These are phyloP conservation scores for Pterois miles DNA, from an alignment of 2,797 vertebrate genomes.

Conservation along the genomic window DNA sequence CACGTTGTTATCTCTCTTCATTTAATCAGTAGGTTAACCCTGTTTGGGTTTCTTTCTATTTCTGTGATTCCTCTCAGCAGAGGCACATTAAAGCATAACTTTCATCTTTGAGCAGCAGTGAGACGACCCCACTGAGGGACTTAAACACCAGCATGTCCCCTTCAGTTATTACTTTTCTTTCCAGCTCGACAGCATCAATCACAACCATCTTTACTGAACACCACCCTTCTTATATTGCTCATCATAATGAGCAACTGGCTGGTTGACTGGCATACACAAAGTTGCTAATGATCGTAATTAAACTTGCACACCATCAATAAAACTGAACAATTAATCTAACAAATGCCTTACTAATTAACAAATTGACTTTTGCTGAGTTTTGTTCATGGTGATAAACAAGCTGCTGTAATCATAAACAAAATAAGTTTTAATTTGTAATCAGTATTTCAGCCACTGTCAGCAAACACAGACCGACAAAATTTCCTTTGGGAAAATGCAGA, in stretches of 20 bases:
- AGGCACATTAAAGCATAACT: conserved; percentile 19
- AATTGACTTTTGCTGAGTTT: not conserved
- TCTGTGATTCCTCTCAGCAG: conserved; percentile 10
- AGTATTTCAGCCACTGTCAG: not conserved
- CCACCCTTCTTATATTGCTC: not conserved
- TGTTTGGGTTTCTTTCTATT: not conserved
- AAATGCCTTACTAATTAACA: not conserved
- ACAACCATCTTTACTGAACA: not conserved
- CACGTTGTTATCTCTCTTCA: not conserved
- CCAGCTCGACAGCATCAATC: not conserved
- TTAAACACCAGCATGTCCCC: conserved; percentile 23
- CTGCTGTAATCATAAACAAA: not conserved
- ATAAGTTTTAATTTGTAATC: not conserved
- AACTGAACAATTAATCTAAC: not conserved
- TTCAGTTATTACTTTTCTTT: conserved; percentile 16
- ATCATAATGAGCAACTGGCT: not conserved
- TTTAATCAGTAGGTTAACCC: conserved; percentile 9
- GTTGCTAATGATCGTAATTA: not conserved
- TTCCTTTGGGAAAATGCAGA: not conserved
- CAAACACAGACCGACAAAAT: not conserved
- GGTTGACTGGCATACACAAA: not conserved
- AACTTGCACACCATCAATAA: not conserved
- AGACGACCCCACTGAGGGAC: conserved; percentile 21
- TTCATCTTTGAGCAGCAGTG: conserved; percentile 30
- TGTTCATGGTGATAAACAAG: not conserved